Evolutionary conservation across 1,140 invertebrate species (phyloP).

Genomic region (Akabosia matsudoensis): DNA sequence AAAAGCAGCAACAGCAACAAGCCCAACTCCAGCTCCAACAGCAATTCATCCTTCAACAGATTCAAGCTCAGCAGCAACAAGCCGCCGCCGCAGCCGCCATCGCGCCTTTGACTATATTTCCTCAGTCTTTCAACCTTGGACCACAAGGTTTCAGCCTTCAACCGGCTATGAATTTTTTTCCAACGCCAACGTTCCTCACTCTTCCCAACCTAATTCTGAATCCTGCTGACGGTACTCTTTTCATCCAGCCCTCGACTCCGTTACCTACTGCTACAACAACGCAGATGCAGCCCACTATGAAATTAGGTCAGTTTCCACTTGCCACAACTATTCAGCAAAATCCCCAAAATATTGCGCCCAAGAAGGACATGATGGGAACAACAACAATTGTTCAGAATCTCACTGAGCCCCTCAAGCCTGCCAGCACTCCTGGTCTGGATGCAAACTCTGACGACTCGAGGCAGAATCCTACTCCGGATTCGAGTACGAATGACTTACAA

Average conservation of each 20-base stretch:
- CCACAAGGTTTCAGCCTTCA: constrained; percentile 45
- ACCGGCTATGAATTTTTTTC: constrained; percentile 46
- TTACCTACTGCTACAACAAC: constrained; percentile 17
- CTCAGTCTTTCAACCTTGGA: constrained; percentile 46
- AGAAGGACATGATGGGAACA: constrained; percentile 37
- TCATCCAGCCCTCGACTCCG: constrained; percentile 41
- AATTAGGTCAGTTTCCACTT: constrained; percentile 32
- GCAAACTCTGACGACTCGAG: constrained; percentile 32
- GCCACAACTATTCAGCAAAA: constrained; percentile 5
- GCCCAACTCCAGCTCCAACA: constrained; percentile 43
- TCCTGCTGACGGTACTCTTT: constrained; percentile 46
- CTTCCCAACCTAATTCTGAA: constrained; percentile 46
- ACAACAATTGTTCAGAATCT: constrained; percentile 3
- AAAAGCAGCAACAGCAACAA: constrained; percentile 47
- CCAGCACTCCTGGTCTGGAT: constrained; percentile 4
- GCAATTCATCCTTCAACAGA: constrained; percentile 42
- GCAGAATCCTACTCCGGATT: constrained; percentile 46
- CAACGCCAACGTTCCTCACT: constrained; percentile 43
- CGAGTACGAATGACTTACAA: constrained; percentile 45
- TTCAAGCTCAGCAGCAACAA: constrained; percentile 35
- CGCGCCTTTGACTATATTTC: constrained; percentile 41
- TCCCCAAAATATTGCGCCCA: constrained; percentile 40
- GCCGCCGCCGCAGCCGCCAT: constrained; percentile 22
- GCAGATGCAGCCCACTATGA: not conserved
- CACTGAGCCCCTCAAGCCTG: not conserved